phyloP scores from a whole-genome alignment of 2,113 vertebrate genomes.

The Eleginops maclovinus region DNA sequence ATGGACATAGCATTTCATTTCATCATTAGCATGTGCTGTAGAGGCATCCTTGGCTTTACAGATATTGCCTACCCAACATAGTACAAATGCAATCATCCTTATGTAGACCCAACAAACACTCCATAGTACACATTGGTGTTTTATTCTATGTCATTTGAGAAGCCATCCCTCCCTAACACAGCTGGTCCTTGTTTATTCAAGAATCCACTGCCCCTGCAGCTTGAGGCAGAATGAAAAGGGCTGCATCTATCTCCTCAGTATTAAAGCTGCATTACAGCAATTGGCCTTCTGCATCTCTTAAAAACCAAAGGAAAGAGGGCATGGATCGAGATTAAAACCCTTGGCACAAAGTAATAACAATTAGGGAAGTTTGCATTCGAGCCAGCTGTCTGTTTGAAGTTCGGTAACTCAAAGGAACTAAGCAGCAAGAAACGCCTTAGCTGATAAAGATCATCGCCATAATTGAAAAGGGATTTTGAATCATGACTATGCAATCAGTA shows the following conservation, averaged over 20 bases:
- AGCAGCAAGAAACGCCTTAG: conserved; percentile 14
- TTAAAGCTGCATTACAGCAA: conserved; percentile 31
- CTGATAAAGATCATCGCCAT: conserved; percentile 47
- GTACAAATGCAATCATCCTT: neutral
- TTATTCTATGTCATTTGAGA: conserved; percentile 4
- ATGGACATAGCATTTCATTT: too few species aligned
- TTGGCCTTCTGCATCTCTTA: conserved; percentile 13
- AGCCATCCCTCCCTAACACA: neutral
- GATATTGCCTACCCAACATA: neutral
- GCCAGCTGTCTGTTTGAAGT: conserved; percentile 47
- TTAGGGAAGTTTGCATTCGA: conserved; percentile 27
- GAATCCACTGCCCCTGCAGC: conserved; percentile 29
- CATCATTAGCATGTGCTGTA: too few species aligned
- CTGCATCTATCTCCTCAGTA: conserved; percentile 38
- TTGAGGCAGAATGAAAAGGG: conserved; percentile 24
- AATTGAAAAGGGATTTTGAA: conserved; percentile 42
- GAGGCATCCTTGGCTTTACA: neutral
- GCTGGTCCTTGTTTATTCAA: conserved; percentile 31
- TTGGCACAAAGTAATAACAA: conserved; percentile 42
- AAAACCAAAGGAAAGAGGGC: conserved; percentile 20
- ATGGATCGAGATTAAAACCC: conserved; percentile 36
- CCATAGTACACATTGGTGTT: neutral
- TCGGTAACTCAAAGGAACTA: conserved; percentile 16
- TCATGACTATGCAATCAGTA: conserved; percentile 61
- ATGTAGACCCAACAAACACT: neutral